phyloP scores from a whole-genome alignment of 2,113 vertebrate genomes.

The Cryptotis parvus region DNA sequence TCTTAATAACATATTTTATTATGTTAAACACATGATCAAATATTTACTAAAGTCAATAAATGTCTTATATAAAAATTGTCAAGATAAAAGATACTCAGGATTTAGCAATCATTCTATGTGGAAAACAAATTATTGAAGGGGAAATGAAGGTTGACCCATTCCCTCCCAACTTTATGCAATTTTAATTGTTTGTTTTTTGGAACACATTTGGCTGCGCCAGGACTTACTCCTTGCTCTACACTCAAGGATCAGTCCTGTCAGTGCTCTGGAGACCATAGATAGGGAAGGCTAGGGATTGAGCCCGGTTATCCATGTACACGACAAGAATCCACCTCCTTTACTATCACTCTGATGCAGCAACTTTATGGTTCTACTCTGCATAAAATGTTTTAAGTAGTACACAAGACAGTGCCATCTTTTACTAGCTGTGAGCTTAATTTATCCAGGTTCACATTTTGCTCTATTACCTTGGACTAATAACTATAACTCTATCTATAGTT shows the following conservation, averaged over 20 bases:
- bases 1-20: background rate
- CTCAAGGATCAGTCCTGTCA: no score
- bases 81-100: background rate
- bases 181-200: background rate
- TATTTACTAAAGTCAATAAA: background rate
- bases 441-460: background rate
- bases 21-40: background rate
- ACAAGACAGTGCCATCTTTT: background rate
- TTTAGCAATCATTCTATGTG: background rate
- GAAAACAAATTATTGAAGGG: background rate
- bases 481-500: background rate
- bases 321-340: no score
- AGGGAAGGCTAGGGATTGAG: no score
- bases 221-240: no score
- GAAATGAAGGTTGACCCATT: background rate
- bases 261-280: no score
- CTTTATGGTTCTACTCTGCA: background rate
- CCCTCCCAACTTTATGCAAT: background rate
- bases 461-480: background rate
- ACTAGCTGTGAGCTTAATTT: conserved; percentile 28
- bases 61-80: background rate
- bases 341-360: background rate
- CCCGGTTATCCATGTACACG: no score
- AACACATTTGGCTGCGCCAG: no score
- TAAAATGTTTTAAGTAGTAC: conserved; percentile 10